Base-by-base conservation (phyloP, 2,797 vertebrate species). In the Liparis tanakae region DNA sequence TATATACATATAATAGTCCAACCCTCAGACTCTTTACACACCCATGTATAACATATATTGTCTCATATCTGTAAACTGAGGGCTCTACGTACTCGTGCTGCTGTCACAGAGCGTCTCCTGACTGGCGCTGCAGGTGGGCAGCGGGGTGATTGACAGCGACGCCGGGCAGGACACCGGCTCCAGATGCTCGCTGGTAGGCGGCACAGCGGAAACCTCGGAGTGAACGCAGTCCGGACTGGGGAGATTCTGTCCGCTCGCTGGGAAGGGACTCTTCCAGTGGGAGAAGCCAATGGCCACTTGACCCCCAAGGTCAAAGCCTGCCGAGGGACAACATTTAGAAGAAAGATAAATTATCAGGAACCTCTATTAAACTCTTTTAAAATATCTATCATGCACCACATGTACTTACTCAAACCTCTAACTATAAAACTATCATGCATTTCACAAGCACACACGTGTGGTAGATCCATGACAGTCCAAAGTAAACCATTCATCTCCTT, bases 71-170 rank as follows among this genome's bases (percentile, higher is more conserved):
- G 54, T 67, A 39, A 53, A n/a, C 7, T 36, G 6, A 33, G 8
- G 6, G 13, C 15, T 41, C 39, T 41, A 41, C 80, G 1, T 96
- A 96, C 96, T 93, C 68, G 94, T 92, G 17, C 92, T 94, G 76
- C 94, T 95, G 83, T 96, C 95, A 50, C 94, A 96, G 78, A 98
- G 90, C 3, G 95, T 96, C 79, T 97, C 96, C 92, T 96, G 95
- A 76, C 96, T 98, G 61, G 78, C 83, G 4, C 94, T 96, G 89
- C 87, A 93, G 69, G 84, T 89, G 92, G 94, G 92, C 92, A 96
- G 91, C 10, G 96, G 96, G 67, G 94, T 96, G 91, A 97, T 83
- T 56, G 97, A 96, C 74, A 97, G 91, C 0, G 96, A 97, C 5
- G 96, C 96, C 2, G 96, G 96, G 74, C 96, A 97, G 74, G 97